Percentiles rank a stretch among this genome's conserved stretches.
Conservation (phyloP, 2,888 invertebrate species). For the Malthinus flaveolus region DNA sequence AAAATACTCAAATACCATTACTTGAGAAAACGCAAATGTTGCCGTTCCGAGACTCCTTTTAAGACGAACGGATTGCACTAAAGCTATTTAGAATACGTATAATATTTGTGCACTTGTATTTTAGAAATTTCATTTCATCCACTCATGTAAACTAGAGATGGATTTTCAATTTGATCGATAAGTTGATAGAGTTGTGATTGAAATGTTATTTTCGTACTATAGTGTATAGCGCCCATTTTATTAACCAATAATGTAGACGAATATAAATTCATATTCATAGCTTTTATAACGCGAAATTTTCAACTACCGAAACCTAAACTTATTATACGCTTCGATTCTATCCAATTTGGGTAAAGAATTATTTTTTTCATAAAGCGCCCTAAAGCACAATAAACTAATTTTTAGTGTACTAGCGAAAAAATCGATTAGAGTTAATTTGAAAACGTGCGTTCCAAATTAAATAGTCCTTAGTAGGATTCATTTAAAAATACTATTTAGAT, state of each 20-base stretch:
- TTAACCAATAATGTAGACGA: slow-evolving; percentile 28
- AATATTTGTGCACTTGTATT: slow-evolving; percentile 15
- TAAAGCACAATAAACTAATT: too few species aligned
- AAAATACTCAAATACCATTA: slow-evolving; percentile 16
- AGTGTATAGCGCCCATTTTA: slow-evolving; percentile 29
- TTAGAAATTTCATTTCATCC: slow-evolving; percentile 26
- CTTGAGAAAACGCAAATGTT: slow-evolving; percentile 4
- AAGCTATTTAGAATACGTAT: slow-evolving; percentile 9
- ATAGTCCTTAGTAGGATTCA: too few species aligned
- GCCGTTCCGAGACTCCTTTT: slow-evolving; percentile 5
- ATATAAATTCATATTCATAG: slow-evolving; percentile 30
- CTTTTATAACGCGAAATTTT: slow-evolving; percentile 27
- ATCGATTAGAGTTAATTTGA: too few species aligned
- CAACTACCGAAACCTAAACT: slow-evolving; percentile 9
- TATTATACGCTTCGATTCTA: too few species aligned
- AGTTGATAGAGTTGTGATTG: slow-evolving; percentile 32
- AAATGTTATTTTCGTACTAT: slow-evolving; percentile 20
- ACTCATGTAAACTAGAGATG: slow-evolving; percentile 13
- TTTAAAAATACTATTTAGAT: too few species aligned
- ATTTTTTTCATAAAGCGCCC: too few species aligned
- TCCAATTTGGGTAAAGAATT: too few species aligned
- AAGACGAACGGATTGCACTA: slow-evolving; percentile 7
- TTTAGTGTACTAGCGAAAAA: too few species aligned
- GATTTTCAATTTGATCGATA: slow-evolving; percentile 18
- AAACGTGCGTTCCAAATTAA: too few species aligned